Evolutionary conservation across 2,113 vertebrate species (phyloP).

Genomic region (Notothenia coriiceps): DNA sequence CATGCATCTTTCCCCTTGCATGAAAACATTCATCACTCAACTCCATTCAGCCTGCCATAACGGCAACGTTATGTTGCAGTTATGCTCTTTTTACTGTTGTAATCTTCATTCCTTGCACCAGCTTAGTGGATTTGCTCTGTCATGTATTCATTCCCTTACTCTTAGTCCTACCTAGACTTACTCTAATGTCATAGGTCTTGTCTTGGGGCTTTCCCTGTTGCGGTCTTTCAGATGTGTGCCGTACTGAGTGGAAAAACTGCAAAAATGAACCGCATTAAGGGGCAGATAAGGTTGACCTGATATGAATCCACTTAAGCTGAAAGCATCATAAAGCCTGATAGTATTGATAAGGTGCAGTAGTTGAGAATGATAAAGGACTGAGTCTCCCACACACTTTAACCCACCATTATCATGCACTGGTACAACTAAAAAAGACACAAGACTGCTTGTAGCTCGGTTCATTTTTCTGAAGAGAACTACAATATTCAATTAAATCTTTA

Average conservation of each 20-base stretch:
- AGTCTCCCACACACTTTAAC: not conserved
- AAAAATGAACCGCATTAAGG: conserved; percentile 4
- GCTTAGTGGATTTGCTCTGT: not conserved
- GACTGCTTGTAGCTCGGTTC: not conserved
- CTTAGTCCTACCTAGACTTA: not conserved
- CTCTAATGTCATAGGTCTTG: conserved; percentile 1
- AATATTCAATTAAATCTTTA: not conserved
- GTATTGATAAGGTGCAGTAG: conserved; percentile 34
- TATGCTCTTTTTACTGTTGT: conserved; percentile 49
- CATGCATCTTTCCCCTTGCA: conserved; percentile 10
- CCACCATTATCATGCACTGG: not conserved
- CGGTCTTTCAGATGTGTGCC: not conserved
- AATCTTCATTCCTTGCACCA: conserved; percentile 20
- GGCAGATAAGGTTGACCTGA: conserved; percentile 41
- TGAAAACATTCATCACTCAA: conserved; percentile 50
- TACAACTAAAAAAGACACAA: conserved; percentile 4
- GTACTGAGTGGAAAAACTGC: not conserved
- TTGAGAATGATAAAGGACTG: conserved; percentile 7
- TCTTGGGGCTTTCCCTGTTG: not conserved
- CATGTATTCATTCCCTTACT: conserved; percentile 21
- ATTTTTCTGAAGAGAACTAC: conserved; percentile 19
- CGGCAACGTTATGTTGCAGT: conserved; percentile 41
- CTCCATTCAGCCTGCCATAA: conserved; percentile 29
- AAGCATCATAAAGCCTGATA: conserved; percentile 49
- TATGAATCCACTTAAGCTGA: conserved; percentile 35